Percentiles rank a stretch among this genome's conserved stretches.
phyloP scores from a whole-genome alignment of 2,113 vertebrate species.

The Phoenicopterus ruber region DNA sequence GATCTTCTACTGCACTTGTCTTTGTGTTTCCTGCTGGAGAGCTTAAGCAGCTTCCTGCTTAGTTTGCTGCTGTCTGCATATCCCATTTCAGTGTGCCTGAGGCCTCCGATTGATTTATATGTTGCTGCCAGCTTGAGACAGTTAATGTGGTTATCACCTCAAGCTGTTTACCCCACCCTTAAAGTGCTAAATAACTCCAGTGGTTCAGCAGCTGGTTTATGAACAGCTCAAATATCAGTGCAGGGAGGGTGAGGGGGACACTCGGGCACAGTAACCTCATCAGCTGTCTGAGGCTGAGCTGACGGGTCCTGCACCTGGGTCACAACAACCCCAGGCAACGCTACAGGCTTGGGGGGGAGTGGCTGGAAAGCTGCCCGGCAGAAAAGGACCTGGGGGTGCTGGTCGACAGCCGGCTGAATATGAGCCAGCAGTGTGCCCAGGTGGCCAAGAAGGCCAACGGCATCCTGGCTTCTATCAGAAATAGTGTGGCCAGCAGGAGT shows the following conservation, averaged over 20 bases:
- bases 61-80: not conserved
- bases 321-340: too few relatives aligned
- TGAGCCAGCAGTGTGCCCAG: too few relatives aligned
- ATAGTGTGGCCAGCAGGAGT: too few relatives aligned
- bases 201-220: conserved; percentile 50
- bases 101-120: conserved; percentile 50
- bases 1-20: not conserved
- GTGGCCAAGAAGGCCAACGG: too few relatives aligned
- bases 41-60: not conserved
- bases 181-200: conserved; percentile 47
- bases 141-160: conserved; percentile 61
- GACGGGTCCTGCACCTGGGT: too few relatives aligned
- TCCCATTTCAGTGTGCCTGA: conserved; percentile 8
- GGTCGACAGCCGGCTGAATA: too few relatives aligned
- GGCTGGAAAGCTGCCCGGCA: too few relatives aligned
- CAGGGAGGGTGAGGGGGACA: not conserved
- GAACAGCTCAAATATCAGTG: conserved; percentile 40
- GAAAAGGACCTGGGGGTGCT: too few relatives aligned
- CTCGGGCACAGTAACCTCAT: not conserved
- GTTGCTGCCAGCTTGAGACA: conserved; percentile 33
- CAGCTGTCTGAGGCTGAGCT: not conserved
- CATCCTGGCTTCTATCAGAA: too few relatives aligned
- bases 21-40: not conserved
- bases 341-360: too few relatives aligned
- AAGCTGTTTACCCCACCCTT: conserved; percentile 50